These are phyloP conservation scores for Stegostoma tigrinum DNA, from an alignment of 2,113 vertebrate genomes.

Conservation along the genomic window DNA sequence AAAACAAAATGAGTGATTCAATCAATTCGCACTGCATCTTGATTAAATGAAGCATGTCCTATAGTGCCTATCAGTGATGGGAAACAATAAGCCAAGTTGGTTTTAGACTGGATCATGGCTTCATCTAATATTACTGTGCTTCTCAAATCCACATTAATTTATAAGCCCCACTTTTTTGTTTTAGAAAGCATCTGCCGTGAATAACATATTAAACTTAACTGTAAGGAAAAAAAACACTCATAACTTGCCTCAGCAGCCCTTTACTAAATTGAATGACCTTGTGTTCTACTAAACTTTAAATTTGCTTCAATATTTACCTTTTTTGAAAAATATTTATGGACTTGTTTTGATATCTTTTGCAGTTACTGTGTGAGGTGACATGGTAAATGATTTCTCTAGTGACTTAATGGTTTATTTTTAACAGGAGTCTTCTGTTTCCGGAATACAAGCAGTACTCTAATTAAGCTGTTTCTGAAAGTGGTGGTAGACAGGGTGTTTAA, in stretches of 20 bases:
- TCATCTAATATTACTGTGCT: background rate
- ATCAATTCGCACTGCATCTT: background rate
- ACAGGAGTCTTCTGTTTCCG: background rate
- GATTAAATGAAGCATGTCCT: background rate
- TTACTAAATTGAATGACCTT: background rate
- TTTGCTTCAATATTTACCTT: background rate
- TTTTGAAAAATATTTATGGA: background rate
- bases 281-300: background rate
- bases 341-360: background rate
- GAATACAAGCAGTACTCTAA: background rate
- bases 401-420: background rate
- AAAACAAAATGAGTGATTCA: background rate
- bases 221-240: background rate
- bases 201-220: background rate
- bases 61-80: background rate
- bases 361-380: background rate
- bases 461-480: constrained; percentile 1
- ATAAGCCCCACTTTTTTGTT: background rate
- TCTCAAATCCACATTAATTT: background rate
- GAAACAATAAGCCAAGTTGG: background rate
- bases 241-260: background rate
- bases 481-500: background rate
- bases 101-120: background rate
- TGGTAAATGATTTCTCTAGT: constrained; percentile 2
- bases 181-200: background rate